phyloP scores from a whole-genome alignment of 1,140 invertebrate genomes.

The Tachypleus tridentatus region DNA sequence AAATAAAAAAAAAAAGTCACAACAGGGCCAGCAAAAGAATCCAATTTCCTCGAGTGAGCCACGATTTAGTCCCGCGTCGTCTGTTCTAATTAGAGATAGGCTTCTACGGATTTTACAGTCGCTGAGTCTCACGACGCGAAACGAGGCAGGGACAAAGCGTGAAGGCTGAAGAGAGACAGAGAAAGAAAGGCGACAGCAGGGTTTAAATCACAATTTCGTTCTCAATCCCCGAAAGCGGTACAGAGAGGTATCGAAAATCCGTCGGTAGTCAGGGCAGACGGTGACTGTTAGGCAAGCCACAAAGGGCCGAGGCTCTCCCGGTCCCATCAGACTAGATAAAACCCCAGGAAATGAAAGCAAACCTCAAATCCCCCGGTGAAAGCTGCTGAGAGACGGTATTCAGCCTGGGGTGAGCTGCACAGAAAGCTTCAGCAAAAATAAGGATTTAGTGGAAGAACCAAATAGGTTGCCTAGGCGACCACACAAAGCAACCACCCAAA shows the following conservation, averaged over 20 bases:
- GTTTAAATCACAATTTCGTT: constrained; percentile 4
- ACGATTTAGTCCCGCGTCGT: too few relatives aligned
- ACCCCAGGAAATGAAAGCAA: constrained; percentile 4
- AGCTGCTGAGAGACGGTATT: background rate
- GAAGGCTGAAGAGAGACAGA: background rate
- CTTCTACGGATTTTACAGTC: too few relatives aligned
- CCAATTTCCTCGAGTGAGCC: too few relatives aligned
- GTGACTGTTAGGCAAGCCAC: constrained; percentile 1
- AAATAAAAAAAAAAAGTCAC: too few relatives aligned
- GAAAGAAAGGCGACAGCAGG: background rate
- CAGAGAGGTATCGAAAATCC: background rate
- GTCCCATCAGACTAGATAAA: constrained; percentile 2
- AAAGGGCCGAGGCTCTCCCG: background rate
- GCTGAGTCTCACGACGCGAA: background rate
- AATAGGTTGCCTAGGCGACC: too few relatives aligned
- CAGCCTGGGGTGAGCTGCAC: too few relatives aligned
- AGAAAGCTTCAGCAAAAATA: too few relatives aligned
- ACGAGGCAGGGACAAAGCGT: background rate
- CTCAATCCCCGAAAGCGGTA: constrained; percentile 1
- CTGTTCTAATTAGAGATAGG: too few relatives aligned
- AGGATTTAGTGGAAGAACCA: too few relatives aligned
- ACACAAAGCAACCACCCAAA: too few relatives aligned
- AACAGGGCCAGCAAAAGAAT: too few relatives aligned
- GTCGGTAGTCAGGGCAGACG: background rate
- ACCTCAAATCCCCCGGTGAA: constrained; percentile 5